Conservation (phyloP, 2,113 vertebrate species). For the Dunckerocampus dactyliophorus region DNA sequence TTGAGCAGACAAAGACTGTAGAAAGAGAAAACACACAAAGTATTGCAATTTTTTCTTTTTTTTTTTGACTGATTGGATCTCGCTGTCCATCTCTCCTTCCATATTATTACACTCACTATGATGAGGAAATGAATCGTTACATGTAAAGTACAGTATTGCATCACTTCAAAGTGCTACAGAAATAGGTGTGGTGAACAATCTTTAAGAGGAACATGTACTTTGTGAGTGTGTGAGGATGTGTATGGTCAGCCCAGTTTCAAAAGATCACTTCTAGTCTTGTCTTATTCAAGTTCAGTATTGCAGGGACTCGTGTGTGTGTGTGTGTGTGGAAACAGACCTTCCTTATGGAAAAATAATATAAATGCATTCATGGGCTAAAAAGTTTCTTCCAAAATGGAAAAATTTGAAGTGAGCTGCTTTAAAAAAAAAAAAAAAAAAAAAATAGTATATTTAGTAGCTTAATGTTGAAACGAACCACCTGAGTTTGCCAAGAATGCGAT, state of each 20-base stretch:
- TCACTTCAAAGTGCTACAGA: conserved; percentile 78
- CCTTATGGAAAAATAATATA: neutral
- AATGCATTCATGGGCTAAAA: too few species aligned
- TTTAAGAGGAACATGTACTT: conserved; percentile 36
- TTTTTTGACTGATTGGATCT: conserved; percentile 60
- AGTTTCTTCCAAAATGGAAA: too few species aligned
- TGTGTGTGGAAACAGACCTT: conserved; percentile 1
- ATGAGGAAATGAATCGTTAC: conserved; percentile 66
- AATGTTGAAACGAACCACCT: too few species aligned
- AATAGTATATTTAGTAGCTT: neutral
- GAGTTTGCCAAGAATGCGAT: too few species aligned
- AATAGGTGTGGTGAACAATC: conserved; percentile 61
- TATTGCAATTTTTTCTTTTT: conserved; percentile 62
- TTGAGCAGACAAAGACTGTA: conserved; percentile 46
- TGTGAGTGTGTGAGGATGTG: conserved; percentile 13
- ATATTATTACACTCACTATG: conserved; percentile 17
- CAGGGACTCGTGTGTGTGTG: neutral
- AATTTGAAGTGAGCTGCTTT: too few species aligned
- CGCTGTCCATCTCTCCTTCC: conserved; percentile 24
- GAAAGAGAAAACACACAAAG: conserved; percentile 53
- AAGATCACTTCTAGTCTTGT: neutral
- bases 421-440: neutral
- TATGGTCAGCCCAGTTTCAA: neutral
- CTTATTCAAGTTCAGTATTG: conserved; percentile 1
- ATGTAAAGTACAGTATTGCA: conserved; percentile 74